phyloP scores from a whole-genome alignment of 1,140 invertebrate genomes.

The Andricus grossulariae region DNA sequence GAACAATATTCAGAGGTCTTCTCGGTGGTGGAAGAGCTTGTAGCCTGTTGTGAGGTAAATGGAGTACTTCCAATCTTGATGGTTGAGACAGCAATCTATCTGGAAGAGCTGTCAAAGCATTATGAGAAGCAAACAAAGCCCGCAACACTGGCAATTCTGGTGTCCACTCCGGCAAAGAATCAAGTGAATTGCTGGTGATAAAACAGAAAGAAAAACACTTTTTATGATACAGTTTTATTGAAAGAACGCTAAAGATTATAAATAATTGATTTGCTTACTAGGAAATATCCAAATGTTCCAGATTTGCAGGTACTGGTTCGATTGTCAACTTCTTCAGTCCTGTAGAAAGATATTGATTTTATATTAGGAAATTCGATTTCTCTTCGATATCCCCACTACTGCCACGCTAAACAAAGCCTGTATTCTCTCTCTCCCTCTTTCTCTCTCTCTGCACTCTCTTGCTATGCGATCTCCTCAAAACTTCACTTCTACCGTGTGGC shows the following conservation, averaged over 20 bases:
- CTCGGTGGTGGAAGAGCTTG: conserved; percentile 83
- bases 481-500: too few species aligned
- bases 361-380: neutral
- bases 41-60: conserved; percentile 86
- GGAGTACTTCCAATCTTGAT: conserved; percentile 82
- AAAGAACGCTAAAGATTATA: conserved; percentile 22
- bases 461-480: too few species aligned
- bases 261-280: conserved; percentile 74
- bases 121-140: conserved; percentile 85
- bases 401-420: too few species aligned
- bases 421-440: too few species aligned
- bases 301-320: conserved; percentile 80
- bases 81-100: conserved; percentile 85
- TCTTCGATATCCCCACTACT: too few species aligned
- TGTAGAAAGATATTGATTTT: conserved; percentile 70
- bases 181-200: conserved; percentile 81
- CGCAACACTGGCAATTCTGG: conserved; percentile 84
- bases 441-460: too few species aligned
- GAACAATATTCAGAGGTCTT: conserved; percentile 80
- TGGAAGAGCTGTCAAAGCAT: conserved; percentile 81
- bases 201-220: neutral
- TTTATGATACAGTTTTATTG: conserved; percentile 22
- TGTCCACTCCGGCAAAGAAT: conserved; percentile 85
- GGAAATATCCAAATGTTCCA: conserved; percentile 86
- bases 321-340: conserved; percentile 82